Percentiles rank a stretch among this genome's conserved stretches.
These are phyloP conservation scores for Eudemis profundana DNA, from an alignment of 2,888 invertebrate species.

Conservation along the genomic window DNA sequence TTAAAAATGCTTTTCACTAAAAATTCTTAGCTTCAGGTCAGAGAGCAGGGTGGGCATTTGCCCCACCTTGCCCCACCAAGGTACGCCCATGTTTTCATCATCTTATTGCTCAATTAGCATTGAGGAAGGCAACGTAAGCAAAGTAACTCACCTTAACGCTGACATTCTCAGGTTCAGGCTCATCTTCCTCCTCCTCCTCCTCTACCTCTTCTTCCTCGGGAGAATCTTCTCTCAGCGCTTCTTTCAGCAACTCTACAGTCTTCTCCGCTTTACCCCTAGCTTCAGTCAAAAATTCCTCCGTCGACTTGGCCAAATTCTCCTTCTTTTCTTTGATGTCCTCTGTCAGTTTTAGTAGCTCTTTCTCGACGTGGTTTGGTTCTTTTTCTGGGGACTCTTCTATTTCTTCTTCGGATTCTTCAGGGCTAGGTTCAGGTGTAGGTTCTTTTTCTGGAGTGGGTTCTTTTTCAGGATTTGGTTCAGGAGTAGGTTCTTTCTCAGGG, in stretches of 20 bases:
- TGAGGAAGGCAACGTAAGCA: not conserved
- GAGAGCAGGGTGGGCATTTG: too few species aligned
- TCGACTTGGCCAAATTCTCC: conserved; percentile 58
- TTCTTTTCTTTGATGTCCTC: conserved; percentile 56
- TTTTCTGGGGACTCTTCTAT: conserved; percentile 44
- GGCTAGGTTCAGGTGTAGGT: conserved; percentile 38
- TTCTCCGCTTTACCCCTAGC: conserved; percentile 59
- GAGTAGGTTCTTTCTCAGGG: conserved; percentile 43
- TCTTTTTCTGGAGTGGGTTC: conserved; percentile 47
- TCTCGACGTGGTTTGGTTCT: conserved; percentile 47
- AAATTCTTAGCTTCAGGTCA: too few species aligned
- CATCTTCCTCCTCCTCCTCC: conserved; percentile 61
- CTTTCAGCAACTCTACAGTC: conserved; percentile 72
- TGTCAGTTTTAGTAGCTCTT: conserved; percentile 55
- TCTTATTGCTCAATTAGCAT: not conserved
- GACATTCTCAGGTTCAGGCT: conserved; percentile 58
- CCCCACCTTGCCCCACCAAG: too few species aligned
- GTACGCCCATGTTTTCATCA: too few species aligned
- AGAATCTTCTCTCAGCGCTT: conserved; percentile 67
- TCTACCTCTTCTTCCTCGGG: conserved; percentile 52
- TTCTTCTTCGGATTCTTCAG: conserved; percentile 45
- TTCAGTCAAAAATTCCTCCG: conserved; percentile 68
- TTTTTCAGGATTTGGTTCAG: conserved; percentile 49
- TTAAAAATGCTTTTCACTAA: too few species aligned
- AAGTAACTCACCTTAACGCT: conserved; percentile 74